Conservation (phyloP, 2,888 invertebrate species). For the Caenorhabditis plicata region DNA sequence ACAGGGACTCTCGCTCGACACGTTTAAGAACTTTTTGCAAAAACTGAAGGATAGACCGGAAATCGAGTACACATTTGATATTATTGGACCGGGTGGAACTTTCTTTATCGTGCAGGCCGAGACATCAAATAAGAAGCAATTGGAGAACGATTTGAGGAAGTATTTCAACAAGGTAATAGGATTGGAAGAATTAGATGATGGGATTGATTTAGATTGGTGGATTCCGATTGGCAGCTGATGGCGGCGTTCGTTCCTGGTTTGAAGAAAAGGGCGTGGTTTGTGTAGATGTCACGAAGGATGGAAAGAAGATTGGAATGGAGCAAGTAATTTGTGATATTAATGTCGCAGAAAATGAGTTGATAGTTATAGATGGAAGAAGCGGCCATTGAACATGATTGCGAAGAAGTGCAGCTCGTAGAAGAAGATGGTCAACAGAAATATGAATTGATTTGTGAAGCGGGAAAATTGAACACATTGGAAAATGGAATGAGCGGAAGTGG, state of each 20-base stretch:
- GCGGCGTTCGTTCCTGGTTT: slow-evolving; percentile 51
- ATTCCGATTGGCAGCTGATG: slow-evolving; percentile 51
- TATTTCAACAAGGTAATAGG: slow-evolving; percentile 59
- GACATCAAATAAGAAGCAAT: slow-evolving; percentile 45
- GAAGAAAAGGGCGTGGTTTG: slow-evolving; percentile 50
- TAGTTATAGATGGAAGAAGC: slow-evolving; percentile 50
- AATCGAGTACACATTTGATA: slow-evolving; percentile 47
- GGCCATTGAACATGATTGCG: slow-evolving; percentile 60
- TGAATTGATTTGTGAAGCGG: slow-evolving; percentile 48
- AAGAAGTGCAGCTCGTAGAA: slow-evolving; percentile 45
- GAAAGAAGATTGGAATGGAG: slow-evolving; percentile 34
- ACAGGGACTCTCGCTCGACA: slow-evolving; percentile 54
- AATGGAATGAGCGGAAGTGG: slow-evolving; percentile 29
- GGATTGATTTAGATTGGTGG: slow-evolving; percentile 39
- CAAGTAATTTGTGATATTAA: slow-evolving; percentile 14
- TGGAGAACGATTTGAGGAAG: slow-evolving; percentile 42
- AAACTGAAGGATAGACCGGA: slow-evolving; percentile 58
- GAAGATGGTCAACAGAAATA: slow-evolving; percentile 39
- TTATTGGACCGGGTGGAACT: slow-evolving; percentile 57
- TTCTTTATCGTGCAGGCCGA: slow-evolving; percentile 57
- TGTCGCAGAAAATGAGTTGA: not conserved
- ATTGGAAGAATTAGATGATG: not conserved
- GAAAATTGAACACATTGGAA: slow-evolving; percentile 38
- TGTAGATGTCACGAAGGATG: slow-evolving; percentile 30
- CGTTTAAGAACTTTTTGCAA: slow-evolving; percentile 52